A percentile compares a stretch with the other conserved stretches of the same genome.
Evolutionary conservation across 2,113 vertebrate genomes (phyloP).

Genomic region (Nyctibius bracteatus): DNA sequence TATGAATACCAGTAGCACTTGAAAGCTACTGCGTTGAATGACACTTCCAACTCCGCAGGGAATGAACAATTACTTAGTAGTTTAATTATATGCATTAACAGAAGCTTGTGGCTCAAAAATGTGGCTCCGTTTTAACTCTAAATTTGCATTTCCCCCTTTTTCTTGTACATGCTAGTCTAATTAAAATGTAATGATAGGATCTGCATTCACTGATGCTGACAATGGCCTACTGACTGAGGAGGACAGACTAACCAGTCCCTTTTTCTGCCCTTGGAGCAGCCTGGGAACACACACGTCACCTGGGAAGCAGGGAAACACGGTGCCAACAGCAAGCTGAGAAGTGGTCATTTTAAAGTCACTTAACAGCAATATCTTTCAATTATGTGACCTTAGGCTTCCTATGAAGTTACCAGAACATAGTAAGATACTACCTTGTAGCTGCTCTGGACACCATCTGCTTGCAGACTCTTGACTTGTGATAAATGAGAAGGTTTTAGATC

Average conservation of each 20-base stretch:
- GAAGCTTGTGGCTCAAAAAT: not conserved
- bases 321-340: not conserved
- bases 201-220: not conserved
- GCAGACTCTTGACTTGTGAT: not conserved
- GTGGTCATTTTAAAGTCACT: not conserved
- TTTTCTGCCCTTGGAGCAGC: not conserved
- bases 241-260: not conserved
- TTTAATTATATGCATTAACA: slow-evolving; percentile 37
- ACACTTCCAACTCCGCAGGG: slow-evolving; percentile 26
- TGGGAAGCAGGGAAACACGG: not conserved
- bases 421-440: too few relatives aligned
- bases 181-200: not conserved
- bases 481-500: not conserved
- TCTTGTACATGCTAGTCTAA: not conserved
- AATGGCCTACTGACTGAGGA: not conserved
- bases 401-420: not conserved
- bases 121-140: not conserved
- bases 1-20: not conserved
- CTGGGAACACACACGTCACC: not conserved
- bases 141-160: not conserved
- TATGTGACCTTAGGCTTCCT: not conserved
- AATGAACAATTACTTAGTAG: slow-evolving; percentile 5
- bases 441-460: not conserved
- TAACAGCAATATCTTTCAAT: not conserved
- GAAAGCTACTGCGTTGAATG: slow-evolving; percentile 30